phyloP scores from a whole-genome alignment of 2,797 vertebrate species.

The Anguilla megastoma region DNA sequence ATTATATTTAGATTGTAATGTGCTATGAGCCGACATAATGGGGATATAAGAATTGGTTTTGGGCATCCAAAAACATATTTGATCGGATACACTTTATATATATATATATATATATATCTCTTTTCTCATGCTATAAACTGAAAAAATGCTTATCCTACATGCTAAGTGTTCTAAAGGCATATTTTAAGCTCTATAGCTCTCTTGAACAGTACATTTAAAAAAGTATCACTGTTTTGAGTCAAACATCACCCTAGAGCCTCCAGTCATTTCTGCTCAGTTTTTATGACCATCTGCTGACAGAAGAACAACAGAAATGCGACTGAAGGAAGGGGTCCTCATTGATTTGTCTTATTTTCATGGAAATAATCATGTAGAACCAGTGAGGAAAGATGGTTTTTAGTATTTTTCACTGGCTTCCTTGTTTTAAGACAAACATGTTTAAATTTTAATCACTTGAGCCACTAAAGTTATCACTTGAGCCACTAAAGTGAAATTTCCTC shows the following conservation, averaged over 20 bases:
- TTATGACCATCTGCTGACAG: not conserved
- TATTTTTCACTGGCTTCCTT: constrained; percentile 46
- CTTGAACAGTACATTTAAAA: not conserved
- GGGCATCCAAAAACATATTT: no score
- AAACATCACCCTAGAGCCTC: not conserved
- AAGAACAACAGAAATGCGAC: not conserved
- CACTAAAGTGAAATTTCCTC: constrained; percentile 37
- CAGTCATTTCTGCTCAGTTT: not conserved
- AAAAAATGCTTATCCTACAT: not conserved
- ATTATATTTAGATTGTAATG: no score
- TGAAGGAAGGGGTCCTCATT: not conserved
- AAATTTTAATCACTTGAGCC: constrained; percentile 41
- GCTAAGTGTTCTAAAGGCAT: not conserved
- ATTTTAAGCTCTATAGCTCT: not conserved
- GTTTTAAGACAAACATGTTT: constrained; percentile 40
- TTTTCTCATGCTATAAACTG: no score
- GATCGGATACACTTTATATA: no score
- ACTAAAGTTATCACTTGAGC: constrained; percentile 35
- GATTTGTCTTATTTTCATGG: not conserved
- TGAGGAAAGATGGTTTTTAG: constrained; percentile 56
- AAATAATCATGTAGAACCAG: constrained; percentile 51
- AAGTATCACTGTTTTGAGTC: not conserved
- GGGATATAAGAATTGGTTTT: no score
- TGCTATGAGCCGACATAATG: no score
- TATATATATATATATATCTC: no score